phyloP scores from a whole-genome alignment of 2,113 vertebrate species.

The Nerophis ophidion region DNA sequence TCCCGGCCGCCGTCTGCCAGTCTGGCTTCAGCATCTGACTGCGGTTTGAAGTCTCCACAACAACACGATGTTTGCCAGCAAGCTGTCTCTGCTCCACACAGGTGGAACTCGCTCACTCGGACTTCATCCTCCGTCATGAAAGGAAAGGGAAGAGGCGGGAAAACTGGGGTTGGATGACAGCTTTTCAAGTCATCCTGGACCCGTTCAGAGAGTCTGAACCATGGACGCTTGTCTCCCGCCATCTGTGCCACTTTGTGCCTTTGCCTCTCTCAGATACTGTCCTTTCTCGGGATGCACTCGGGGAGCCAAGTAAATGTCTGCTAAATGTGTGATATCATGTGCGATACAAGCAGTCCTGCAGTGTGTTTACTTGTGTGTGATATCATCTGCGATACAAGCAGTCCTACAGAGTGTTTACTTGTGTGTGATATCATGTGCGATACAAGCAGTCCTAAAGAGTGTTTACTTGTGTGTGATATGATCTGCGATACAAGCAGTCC shows the following conservation, averaged over 20 bases:
- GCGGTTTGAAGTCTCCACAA: conserved; percentile 52
- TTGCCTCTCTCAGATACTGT: no score
- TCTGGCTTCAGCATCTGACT: conserved; percentile 60
- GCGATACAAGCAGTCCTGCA: no score
- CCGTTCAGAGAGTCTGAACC: conserved; percentile 47
- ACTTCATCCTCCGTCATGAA: not conserved
- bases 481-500: no score
- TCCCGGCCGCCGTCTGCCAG: conserved; percentile 55
- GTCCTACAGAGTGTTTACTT: no score
- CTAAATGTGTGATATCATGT: no score
- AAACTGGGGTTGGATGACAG: not conserved
- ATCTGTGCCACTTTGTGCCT: conserved; percentile 28
- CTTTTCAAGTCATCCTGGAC: conserved; percentile 11
- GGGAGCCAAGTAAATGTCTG: no score
- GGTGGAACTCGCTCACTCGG: not conserved
- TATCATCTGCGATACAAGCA: no score
- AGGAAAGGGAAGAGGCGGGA: not conserved
- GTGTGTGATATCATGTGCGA: no score
- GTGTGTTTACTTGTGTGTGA: no score
- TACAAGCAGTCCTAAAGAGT: no score
- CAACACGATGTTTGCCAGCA: conserved; percentile 52
- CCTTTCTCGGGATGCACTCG: no score
- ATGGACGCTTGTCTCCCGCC: conserved; percentile 24
- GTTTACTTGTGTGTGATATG: no score
- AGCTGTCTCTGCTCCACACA: conserved; percentile 50